Evolutionary conservation across 2,888 invertebrate genomes (phyloP).

Genomic region (Mesorhabditis sp.): DNA sequence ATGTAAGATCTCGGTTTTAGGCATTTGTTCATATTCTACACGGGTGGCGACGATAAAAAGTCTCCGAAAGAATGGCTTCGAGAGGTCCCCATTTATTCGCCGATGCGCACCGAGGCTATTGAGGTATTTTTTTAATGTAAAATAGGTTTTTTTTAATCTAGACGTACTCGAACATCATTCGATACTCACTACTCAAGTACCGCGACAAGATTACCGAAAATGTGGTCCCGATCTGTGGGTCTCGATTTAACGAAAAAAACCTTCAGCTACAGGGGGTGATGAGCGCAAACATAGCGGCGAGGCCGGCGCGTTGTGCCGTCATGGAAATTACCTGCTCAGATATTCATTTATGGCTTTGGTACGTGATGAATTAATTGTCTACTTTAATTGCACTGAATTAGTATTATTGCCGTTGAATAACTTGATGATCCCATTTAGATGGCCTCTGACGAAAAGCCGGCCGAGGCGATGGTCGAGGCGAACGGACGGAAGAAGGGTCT

Average conservation of each 20-base stretch:
- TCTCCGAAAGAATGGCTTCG: not conserved
- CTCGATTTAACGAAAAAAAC: not conserved
- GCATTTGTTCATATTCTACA: not conserved
- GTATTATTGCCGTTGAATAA: no score
- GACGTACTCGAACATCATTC: not conserved
- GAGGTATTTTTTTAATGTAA: not conserved
- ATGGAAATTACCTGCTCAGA: not conserved
- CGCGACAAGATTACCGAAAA: not conserved
- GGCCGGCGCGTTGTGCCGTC: constrained; percentile 1
- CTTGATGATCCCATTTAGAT: no score
- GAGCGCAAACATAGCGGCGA: not conserved
- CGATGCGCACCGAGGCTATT: not conserved
- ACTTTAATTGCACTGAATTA: no score
- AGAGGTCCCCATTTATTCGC: not conserved
- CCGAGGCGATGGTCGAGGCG: no score
- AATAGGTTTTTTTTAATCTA: no score
- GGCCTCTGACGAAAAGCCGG: no score
- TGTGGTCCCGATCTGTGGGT: not conserved
- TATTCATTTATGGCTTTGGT: no score
- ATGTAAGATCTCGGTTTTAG: not conserved
- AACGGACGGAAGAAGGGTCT: no score
- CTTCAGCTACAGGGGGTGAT: not conserved
- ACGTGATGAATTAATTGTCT: no score
- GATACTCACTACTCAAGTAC: not conserved
- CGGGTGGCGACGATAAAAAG: not conserved